Percentiles rank a stretch among this genome's conserved stretches.
phyloP scores from a whole-genome alignment of 2,888 invertebrate species.

The Sarcophaga carnaria region DNA sequence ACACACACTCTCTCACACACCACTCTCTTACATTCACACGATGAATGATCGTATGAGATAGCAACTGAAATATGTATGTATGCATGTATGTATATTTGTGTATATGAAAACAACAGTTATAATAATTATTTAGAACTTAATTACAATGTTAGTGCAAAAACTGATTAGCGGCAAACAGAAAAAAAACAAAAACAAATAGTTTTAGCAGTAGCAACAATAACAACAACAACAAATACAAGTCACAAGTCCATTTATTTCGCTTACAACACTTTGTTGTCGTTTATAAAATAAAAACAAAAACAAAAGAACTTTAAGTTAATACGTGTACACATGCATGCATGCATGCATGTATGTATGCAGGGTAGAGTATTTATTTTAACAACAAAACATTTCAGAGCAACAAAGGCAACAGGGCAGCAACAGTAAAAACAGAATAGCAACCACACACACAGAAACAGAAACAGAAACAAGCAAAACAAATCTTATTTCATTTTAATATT shows the following conservation, averaged over 20 bases:
- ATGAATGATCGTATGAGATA: no score
- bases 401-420: background rate
- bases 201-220: constrained; percentile 16
- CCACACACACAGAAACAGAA: no score
- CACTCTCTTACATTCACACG: no score
- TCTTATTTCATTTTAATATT: background rate
- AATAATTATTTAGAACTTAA: constrained; percentile 23
- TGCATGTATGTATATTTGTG: no score
- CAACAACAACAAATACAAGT: background rate
- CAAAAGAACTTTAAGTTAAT: no score
- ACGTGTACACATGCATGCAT: background rate
- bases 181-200: background rate
- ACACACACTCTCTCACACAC: background rate
- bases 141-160: constrained; percentile 20
- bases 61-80: no score
- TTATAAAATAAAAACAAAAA: no score
- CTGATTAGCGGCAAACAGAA: constrained; percentile 10
- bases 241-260: background rate
- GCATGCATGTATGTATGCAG: background rate
- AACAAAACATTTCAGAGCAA: constrained; percentile 31
- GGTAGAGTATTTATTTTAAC: no score
- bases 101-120: constrained; percentile 43
- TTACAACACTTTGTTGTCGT: constrained; percentile 24
- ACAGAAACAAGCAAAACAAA: no score
- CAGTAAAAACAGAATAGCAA: no score